Evolutionary conservation across 2,113 vertebrate genomes (phyloP).

Genomic region (Orthonyx spaldingii): DNA sequence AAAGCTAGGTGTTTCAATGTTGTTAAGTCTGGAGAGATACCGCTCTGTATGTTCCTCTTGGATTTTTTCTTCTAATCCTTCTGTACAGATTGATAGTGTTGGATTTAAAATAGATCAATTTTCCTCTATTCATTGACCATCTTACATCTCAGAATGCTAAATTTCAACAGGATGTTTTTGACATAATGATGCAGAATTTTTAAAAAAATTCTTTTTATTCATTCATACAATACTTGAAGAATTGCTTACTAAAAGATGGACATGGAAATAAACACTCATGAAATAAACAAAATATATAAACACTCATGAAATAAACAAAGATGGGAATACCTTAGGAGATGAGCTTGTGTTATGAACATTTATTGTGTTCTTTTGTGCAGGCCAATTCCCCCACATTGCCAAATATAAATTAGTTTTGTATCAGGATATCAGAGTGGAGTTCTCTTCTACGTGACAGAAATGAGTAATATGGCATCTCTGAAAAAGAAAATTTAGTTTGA

Average conservation of each 20-base stretch:
- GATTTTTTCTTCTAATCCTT: not conserved
- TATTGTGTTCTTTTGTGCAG: constrained; percentile 11
- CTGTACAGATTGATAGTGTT: not conserved
- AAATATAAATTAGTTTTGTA: constrained; percentile 56
- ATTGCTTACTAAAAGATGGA: constrained; percentile 17
- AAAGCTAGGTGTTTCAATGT: not conserved
- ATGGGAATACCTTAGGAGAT: constrained; percentile 9
- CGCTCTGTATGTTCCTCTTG: not conserved
- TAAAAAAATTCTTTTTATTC: constrained; percentile 27
- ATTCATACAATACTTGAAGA: not conserved
- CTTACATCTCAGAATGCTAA: not conserved
- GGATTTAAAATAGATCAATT: not conserved
- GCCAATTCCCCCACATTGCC: not conserved
- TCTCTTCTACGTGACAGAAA: constrained; percentile 45
- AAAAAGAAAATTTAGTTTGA: constrained; percentile 56
- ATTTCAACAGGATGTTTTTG: not conserved
- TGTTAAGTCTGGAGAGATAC: not conserved
- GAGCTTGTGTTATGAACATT: constrained; percentile 20
- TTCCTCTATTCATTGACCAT: not conserved
- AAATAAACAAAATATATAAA: too few species aligned
- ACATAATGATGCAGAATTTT: not conserved
- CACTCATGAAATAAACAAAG: constrained; percentile 21
- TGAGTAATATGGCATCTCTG: constrained; percentile 19
- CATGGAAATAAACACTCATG: constrained; percentile 39
- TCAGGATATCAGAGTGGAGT: constrained; percentile 15